Conservation (phyloP, 2,113 vertebrate genomes). For the Plestiodon gilberti region DNA sequence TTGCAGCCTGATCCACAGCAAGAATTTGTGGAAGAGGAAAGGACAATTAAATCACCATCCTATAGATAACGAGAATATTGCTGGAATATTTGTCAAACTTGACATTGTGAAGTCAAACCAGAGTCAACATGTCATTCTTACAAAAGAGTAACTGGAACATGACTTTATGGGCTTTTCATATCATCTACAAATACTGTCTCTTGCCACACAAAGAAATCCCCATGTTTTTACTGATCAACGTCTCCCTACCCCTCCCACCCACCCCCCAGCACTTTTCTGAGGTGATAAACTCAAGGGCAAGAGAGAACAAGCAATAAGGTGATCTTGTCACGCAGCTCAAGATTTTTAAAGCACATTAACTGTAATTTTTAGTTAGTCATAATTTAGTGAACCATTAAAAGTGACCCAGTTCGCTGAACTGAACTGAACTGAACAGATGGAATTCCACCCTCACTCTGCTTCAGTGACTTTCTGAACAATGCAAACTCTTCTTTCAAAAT, state of each 20-base stretch:
- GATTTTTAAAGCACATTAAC: conserved; percentile 80
- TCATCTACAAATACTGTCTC: background rate
- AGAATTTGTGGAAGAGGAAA: background rate
- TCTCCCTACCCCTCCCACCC: background rate
- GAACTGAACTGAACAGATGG: conserved; percentile 79
- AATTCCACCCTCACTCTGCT: conserved; percentile 73
- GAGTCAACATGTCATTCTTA: conserved; percentile 18
- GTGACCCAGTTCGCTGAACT: conserved; percentile 80
- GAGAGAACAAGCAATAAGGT: conserved; percentile 63
- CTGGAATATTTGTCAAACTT: background rate
- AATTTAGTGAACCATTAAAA: conserved; percentile 79
- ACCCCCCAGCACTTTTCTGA: conserved; percentile 38
- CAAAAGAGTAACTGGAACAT: conserved; percentile 2
- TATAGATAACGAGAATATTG: conserved; percentile 41
- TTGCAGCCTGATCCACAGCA: background rate
- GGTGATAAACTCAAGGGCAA: conserved; percentile 55
- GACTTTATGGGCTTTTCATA: conserved; percentile 8
- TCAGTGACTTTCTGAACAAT: conserved; percentile 70
- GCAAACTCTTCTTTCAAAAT: conserved; percentile 70
- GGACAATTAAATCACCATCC: conserved; percentile 24
- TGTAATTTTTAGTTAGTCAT: conserved; percentile 83
- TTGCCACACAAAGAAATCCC: background rate
- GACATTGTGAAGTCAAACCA: conserved; percentile 23
- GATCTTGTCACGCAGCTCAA: conserved; percentile 67
- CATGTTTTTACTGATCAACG: conserved; percentile 3